Percentiles rank a stretch among this genome's conserved stretches.
These are phyloP conservation scores for Drosophila parabipectinata DNA, from an alignment of 1,140 invertebrate genomes.

Conservation along the genomic window DNA sequence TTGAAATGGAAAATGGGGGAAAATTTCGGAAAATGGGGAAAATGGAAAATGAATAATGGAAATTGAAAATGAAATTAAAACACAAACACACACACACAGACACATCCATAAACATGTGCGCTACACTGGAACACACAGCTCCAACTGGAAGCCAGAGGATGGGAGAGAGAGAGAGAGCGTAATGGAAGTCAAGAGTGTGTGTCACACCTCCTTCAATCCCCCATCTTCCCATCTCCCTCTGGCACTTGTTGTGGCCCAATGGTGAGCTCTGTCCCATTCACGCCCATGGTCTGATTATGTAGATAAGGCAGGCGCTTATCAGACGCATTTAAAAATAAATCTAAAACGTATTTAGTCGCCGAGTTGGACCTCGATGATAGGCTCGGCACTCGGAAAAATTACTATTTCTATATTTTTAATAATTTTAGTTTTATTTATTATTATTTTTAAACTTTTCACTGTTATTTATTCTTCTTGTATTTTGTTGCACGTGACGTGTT, in stretches of 20 bases:
- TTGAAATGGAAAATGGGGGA: not conserved
- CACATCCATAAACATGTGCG: too few species aligned
- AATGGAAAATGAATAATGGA: not conserved
- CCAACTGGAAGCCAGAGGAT: not conserved
- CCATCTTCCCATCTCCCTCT: not conserved
- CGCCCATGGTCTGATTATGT: constrained; percentile 58
- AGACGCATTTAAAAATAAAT: constrained; percentile 76
- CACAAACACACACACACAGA: not conserved
- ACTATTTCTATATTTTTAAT: constrained; percentile 40
- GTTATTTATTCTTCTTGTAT: constrained; percentile 19
- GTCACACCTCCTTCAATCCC: constrained; percentile 1
- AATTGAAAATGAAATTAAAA: not conserved
- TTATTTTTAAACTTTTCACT: not conserved
- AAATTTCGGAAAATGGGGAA: not conserved
- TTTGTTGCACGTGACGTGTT: constrained; percentile 48
- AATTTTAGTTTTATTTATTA: not conserved
- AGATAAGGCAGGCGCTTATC: constrained; percentile 72
- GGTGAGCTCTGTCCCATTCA: not conserved
- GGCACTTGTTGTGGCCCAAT: not conserved
- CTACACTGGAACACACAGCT: too few species aligned
- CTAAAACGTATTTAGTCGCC: constrained; percentile 72
- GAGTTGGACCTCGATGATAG: constrained; percentile 27
- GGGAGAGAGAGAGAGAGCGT: not conserved
- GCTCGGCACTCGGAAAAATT: not conserved
- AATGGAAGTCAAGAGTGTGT: not conserved